phyloP scores from a whole-genome alignment of 1,140 invertebrate species.

The Cyclargus thomasi region DNA sequence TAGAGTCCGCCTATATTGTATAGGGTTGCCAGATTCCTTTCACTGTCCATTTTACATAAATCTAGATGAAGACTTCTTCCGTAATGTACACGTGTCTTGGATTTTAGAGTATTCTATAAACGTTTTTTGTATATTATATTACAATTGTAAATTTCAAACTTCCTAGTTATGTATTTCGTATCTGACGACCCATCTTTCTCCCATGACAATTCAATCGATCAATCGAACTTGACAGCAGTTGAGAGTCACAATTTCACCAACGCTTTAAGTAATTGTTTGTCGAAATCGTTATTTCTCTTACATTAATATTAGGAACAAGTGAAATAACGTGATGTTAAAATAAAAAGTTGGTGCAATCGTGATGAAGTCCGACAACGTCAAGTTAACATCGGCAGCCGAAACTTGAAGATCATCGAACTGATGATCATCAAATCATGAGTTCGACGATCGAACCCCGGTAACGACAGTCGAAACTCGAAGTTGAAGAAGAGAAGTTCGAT shows the following conservation, averaged over 20 bases:
- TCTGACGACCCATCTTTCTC: conserved; percentile 18
- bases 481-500: conserved; percentile 67
- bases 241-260: not conserved
- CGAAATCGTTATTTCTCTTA: too few species aligned
- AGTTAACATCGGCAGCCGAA: conserved; percentile 20
- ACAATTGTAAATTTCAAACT: conserved; percentile 8
- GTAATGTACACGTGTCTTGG: conserved; percentile 2
- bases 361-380: not conserved
- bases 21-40: conserved; percentile 14
- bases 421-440: conserved; percentile 22
- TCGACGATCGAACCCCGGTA: conserved; percentile 18
- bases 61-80: conserved; percentile 9
- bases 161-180: conserved; percentile 4
- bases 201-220: conserved; percentile 33
- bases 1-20: conserved; percentile 4
- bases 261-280: too few species aligned
- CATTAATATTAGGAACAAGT: too few species aligned
- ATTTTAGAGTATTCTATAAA: not conserved
- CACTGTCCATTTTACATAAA: not conserved
- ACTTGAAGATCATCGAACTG: too few species aligned
- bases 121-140: not conserved
- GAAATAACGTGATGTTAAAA: too few species aligned
- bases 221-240: not conserved
- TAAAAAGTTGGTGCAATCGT: not conserved
- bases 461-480: too few species aligned